These are phyloP conservation scores for Teleiodes luculella DNA, from an alignment of 2,888 invertebrate species.

Conservation along the genomic window DNA sequence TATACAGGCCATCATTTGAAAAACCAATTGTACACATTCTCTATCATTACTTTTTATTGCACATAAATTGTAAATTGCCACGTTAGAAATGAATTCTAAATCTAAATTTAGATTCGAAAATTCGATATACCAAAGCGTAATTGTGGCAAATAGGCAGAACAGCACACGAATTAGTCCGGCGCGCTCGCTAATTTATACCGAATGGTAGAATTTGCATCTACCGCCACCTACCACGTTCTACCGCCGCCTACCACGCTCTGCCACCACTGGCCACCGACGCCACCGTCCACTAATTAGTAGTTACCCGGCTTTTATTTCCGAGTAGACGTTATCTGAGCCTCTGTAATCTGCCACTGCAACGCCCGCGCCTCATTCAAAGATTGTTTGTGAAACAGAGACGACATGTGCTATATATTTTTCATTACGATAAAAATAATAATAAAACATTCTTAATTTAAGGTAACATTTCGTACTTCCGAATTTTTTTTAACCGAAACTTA, in stretches of 20 bases:
- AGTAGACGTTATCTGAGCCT: conserved; percentile 63
- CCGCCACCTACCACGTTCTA: conserved; percentile 26
- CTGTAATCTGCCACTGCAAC: conserved; percentile 61
- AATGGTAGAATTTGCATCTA: conserved; percentile 50
- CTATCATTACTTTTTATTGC: background rate
- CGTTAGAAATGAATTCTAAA: background rate
- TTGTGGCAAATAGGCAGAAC: conserved; percentile 25
- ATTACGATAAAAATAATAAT: too few species aligned
- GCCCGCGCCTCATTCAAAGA: conserved; percentile 39
- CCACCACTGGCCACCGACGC: conserved; percentile 31
- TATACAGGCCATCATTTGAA: background rate
- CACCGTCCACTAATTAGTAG: conserved; percentile 62
- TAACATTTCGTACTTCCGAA: too few species aligned
- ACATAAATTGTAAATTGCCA: background rate
- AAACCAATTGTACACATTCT: background rate
- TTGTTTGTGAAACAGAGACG: background rate
- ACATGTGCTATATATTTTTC: too few species aligned
- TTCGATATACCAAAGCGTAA: background rate
- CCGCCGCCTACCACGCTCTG: conserved; percentile 31
- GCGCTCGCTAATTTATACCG: conserved; percentile 21
- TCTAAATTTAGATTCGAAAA: background rate
- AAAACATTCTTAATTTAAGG: too few species aligned
- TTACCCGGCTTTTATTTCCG: conserved; percentile 71
- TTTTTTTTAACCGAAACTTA: too few species aligned
- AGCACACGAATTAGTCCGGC: conserved; percentile 26